Base-by-base conservation (phyloP, 2,888 invertebrate genomes). In the Drosophila mimica region DNA sequence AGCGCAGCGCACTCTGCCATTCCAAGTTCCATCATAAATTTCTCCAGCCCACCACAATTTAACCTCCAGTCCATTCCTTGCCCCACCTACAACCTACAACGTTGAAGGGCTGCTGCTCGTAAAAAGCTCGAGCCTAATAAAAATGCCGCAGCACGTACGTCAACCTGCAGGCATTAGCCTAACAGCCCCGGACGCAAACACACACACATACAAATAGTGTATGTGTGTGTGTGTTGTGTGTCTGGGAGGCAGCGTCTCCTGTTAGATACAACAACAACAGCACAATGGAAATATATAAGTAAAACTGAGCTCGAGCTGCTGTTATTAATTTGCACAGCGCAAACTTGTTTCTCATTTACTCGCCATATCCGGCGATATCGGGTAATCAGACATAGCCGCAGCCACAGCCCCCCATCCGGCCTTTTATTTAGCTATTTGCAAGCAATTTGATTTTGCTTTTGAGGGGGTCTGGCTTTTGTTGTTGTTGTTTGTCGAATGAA, bases 121-220 rank as follows among this genome's bases (percentile, higher is more conserved):
- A 88, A 88, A 89, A 86, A 74, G 71, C 46, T 62, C 74, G 80
- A 80, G 86, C 86, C 89, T 88, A 91, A 89, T 89, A 89, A 89
- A 89, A 89, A 89, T 89, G 88, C 89, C 89, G 53, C 88, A 82
- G 90, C 91, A 89, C 91, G 89, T 89, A 86, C 88, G 54, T 82
- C 88, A 88, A 84, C 85, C 86, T 87, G 74, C 75, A 76, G 88
- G 76, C 88, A 88, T 85, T 85, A 85, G 86, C 64, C 79, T 59
- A 78, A 81, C 83, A 70, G 72, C 20, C 33, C 46, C 36, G 25
- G 36, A 28, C 46, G 33, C 59, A 46, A 48, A 59, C 52, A 54
- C 34, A 25, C 34, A 25, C 25, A 69, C 30, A 52, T 15, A 40
- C 63, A 20, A 15, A 11, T 31, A 25, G 33, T 49, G 30, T 15